Evolutionary conservation across 2,888 invertebrate genomes (phyloP), one percentile per base, ranked within the genome.

Genomic region (Catonia carolina): DNA sequence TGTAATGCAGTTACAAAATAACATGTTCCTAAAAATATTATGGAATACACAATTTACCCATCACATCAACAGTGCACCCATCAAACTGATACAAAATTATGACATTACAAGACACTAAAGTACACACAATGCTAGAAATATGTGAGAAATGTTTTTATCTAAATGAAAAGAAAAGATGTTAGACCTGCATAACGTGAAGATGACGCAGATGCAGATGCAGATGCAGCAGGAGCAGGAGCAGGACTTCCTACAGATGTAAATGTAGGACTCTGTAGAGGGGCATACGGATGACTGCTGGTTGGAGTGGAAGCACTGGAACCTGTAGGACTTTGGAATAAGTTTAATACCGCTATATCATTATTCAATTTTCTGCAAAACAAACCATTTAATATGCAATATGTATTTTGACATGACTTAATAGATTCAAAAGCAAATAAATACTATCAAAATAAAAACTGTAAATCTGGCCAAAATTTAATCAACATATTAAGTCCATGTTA

Each of bases 251-350:
- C 75, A 65, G 84, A 80, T 59, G 59, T 62, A 8, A 63, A 80
- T 51, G 80, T 80, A 14, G 70, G 70, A 58, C 70, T 70, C 58
- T 67, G 68, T 7, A 68, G 63, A 8, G 89, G 89, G 51, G 89
- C 89, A 72, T 89, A 89, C 0, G 89, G 89, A 74, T 89, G 89
- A 69, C 82, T 85, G 55, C 82, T 82, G 45, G 84, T 83, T 1
- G 85, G 85, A 48, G 85, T 85, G 14, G 85, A 81, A 53, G 89
- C 86, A 73, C 86, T 87, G 62, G 92, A 92, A 66, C 84, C 86
- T 60, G 85, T 83, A 55, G 92, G 89, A 68, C 89, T 90, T 72
- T 84, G 83, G 69, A 82, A 82, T 69, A 88, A 80, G 74, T 85
- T 86, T 67, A 89, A 75, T 70, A 86, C 86, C 67, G 89, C 77